Evolutionary conservation across 2,888 invertebrate species (phyloP), one percentile per base, ranked within the genome.

Genomic region (Aphidoletes aphidimyza): DNA sequence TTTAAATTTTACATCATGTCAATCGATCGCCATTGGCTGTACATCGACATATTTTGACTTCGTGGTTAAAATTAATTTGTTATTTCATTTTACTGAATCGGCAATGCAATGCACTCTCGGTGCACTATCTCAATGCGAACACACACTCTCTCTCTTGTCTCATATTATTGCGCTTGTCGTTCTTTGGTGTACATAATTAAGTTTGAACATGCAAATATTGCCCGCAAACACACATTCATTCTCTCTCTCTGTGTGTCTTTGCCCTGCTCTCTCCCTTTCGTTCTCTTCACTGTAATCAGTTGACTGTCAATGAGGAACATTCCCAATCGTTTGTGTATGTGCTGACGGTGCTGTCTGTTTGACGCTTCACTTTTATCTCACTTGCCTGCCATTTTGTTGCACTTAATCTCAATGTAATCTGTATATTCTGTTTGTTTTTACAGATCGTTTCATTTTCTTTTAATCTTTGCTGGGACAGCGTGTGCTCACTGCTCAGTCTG

Each of bases 171-270:
- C 30, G 1, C 30, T 69, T 34, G 8, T 30, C 34, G 2, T 54
- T n/a, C 5, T 30, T 11, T 69, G 17, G 69, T 30, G 22, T 22
- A 37, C 37, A 37, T 81, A 81, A 81, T 81, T 81, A 81, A 81
- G 81, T 37, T 81, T 36, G 37, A 81, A 81, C 81, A 81, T 81
- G 81, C 81, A 81, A 81, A 81, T 81, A 81, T 81, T 81, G 37
- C 81, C 81, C 22, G 81, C 37, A 81, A n/a, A 81, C n/a, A 34
- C 30, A 30, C 34, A 69, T 54, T 42, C 69, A 26, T n/a, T 30
- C 34, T 3, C 14, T 1, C 30, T 30, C 34, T 54, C 26, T 19
- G n/a, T 30, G 69, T 69, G 42, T 42, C 8, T 14, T 9, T 42
- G 42, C n/a, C n/a, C n/a, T n/a, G n/a, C n/a, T n/a, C n/a, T n/a